Conservation (phyloP, 2,113 vertebrate genomes). For the Sander lucioperca region DNA sequence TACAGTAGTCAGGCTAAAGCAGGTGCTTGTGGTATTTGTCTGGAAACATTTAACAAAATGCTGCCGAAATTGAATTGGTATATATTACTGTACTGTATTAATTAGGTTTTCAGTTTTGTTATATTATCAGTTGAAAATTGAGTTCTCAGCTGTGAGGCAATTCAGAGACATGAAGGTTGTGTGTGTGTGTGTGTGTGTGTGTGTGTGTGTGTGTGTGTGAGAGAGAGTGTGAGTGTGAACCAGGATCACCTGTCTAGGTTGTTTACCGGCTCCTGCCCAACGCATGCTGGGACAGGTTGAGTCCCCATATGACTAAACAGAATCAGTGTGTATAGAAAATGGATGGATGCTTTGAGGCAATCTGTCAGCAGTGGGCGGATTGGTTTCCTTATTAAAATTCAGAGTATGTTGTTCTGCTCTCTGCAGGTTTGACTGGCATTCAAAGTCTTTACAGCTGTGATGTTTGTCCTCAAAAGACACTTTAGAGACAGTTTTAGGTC, state of each 20-base stretch:
- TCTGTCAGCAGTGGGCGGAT: constrained; percentile 35
- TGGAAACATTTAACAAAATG: constrained; percentile 1
- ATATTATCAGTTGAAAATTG: neutral
- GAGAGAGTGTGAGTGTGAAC: no score
- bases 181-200: no score
- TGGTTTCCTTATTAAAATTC: constrained; percentile 49
- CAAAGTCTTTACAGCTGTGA: constrained; percentile 15
- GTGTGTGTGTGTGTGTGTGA: no score
- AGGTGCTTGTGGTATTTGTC: constrained; percentile 16
- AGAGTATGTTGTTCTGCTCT: constrained; percentile 27
- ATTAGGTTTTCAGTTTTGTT: neutral
- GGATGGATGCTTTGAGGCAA: constrained; percentile 29
- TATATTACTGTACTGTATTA: neutral
- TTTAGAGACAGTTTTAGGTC: neutral
- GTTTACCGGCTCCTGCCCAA: neutral
- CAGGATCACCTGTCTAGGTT: no score
- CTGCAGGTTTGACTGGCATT: constrained; percentile 39
- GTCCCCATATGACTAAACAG: constrained; percentile 12
- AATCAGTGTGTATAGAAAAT: constrained; percentile 23
- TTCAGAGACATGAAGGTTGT: no score
- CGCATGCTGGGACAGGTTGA: constrained; percentile 30
- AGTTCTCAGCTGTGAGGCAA: no score
- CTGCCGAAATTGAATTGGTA: neutral
- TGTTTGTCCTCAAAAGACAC: constrained; percentile 37
- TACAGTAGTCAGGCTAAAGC: constrained; percentile 5